A percentile compares a stretch with the other conserved stretches of the same genome.
Conservation (phyloP, 2,797 vertebrate species). For the Brachymystax lenok region DNA sequence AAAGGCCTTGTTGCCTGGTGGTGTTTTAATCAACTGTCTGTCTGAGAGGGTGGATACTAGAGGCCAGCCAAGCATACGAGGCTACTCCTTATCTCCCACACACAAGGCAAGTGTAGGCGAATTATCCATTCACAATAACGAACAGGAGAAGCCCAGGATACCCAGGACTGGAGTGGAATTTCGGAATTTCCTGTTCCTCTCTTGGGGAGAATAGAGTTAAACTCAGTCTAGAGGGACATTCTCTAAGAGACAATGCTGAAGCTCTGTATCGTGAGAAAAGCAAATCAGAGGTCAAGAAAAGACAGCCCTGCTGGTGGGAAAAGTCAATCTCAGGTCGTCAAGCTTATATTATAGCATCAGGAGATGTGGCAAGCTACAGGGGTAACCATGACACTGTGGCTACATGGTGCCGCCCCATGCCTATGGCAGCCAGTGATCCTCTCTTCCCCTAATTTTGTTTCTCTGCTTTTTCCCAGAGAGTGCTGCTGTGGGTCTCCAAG, state of each 20-base stretch:
- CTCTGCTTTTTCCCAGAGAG: background rate
- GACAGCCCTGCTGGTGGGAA: slow-evolving; percentile 70
- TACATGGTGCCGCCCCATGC: slow-evolving; percentile 46
- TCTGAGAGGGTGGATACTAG: background rate
- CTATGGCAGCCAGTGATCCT: slow-evolving; percentile 14
- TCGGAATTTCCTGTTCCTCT: slow-evolving; percentile 57
- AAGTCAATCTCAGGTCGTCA: slow-evolving; percentile 68
- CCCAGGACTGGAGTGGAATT: slow-evolving; percentile 34
- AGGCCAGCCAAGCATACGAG: slow-evolving; percentile 43
- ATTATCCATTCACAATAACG: slow-evolving; percentile 38
- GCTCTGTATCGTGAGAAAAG: slow-evolving; percentile 62
- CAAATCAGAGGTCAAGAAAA: slow-evolving; percentile 57
- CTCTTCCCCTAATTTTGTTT: slow-evolving; percentile 13
- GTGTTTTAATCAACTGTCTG: slow-evolving; percentile 27
- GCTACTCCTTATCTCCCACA: slow-evolving; percentile 63
- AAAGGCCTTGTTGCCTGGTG: slow-evolving; percentile 41
- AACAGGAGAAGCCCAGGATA: slow-evolving; percentile 41
- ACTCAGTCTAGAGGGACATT: slow-evolving; percentile 3
- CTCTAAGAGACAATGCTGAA: background rate
- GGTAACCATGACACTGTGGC: slow-evolving; percentile 66
- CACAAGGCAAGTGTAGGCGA: slow-evolving; percentile 18
- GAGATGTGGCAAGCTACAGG: background rate
- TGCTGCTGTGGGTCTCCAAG: slow-evolving; percentile 42
- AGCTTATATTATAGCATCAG: slow-evolving; percentile 45
- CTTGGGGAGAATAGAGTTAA: slow-evolving; percentile 14